Conservation (phyloP, 35 echinoderm and acorn worm genomes). For the Apostichopus parvimensis region DNA sequence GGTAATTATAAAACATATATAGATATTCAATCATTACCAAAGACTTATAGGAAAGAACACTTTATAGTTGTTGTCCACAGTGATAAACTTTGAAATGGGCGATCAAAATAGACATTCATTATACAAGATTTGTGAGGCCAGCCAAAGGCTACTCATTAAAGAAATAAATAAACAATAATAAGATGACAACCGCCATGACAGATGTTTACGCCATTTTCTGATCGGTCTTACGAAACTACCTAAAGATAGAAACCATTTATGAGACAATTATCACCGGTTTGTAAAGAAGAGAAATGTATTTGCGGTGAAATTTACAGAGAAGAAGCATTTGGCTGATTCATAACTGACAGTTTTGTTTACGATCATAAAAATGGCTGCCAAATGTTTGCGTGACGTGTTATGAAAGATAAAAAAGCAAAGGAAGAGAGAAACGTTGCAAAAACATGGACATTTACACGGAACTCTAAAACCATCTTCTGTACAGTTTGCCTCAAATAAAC, state of each 20-base stretch:
- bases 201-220: not conserved
- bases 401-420: not conserved
- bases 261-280: slow-evolving; percentile 2
- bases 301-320: slow-evolving; percentile 4
- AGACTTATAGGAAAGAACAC: no score
- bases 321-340: not conserved
- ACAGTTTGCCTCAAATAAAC: no score
- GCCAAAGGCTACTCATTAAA: not conserved
- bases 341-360: not conserved
- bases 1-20: slow-evolving; percentile 57
- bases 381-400: not conserved
- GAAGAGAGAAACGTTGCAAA: not conserved
- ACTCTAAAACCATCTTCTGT: no score
- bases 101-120: no score
- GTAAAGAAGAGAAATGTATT: not conserved
- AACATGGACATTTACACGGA: no score
- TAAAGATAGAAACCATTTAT: not conserved
- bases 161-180: not conserved
- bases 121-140: no score
- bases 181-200: not conserved
- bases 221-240: not conserved
- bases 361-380: not conserved
- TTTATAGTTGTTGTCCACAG: no score
- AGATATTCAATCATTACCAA: no score
- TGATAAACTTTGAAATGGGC: no score